These are phyloP conservation scores for Sphaerophoria rueppellii DNA, from an alignment of 2,888 invertebrate genomes.

Conservation along the genomic window DNA sequence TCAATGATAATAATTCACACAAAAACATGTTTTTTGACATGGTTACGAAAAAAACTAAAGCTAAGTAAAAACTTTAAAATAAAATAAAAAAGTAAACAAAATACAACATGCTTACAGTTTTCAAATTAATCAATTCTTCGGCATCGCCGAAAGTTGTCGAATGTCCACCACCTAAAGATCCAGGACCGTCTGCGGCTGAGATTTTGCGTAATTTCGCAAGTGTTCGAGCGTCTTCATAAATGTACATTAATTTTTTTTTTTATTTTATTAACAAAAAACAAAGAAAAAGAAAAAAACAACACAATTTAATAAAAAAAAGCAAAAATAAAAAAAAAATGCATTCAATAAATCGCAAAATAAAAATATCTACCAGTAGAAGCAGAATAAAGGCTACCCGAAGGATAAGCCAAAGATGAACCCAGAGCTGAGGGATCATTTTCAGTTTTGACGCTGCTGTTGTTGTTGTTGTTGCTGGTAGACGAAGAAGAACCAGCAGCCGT, in stretches of 20 bases:
- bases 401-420: constrained; percentile 55
- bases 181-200: constrained; percentile 65
- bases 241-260: constrained; percentile 10
- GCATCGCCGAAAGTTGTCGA: constrained; percentile 76
- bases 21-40: not conserved
- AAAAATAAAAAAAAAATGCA: constrained; percentile 54
- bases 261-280: too few species aligned
- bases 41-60: constrained; percentile 8
- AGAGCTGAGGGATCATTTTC: constrained; percentile 42
- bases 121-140: constrained; percentile 82
- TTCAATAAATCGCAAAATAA: constrained; percentile 55
- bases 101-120: constrained; percentile 81
- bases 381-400: constrained; percentile 59
- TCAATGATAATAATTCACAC: not conserved
- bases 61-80: constrained; percentile 11
- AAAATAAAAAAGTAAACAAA: constrained; percentile 63
- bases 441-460: constrained; percentile 9
- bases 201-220: constrained; percentile 60
- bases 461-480: constrained; percentile 19
- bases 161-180: constrained; percentile 75
- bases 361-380: constrained; percentile 69
- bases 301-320: constrained; percentile 37
- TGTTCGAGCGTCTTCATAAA: constrained; percentile 42
- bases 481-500: constrained; percentile 35
- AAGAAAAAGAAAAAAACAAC: not conserved